These are phyloP conservation scores for Odobenus rosmarus DNA, from an alignment of 2,113 vertebrate genomes.

Conservation along the genomic window DNA sequence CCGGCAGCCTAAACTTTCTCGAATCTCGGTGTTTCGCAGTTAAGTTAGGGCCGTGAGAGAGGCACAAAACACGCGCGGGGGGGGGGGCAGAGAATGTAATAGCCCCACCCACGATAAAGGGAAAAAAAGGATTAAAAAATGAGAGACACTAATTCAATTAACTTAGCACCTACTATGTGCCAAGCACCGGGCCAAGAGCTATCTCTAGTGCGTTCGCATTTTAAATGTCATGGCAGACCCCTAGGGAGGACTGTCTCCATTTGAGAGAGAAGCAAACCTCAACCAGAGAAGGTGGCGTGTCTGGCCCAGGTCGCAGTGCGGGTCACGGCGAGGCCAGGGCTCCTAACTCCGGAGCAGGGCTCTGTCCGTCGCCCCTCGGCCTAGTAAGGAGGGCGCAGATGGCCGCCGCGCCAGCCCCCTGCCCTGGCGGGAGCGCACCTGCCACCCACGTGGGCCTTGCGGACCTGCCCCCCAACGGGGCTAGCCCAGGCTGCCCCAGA, in stretches of 20 bases:
- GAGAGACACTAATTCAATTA: background rate
- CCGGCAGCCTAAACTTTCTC: conserved; percentile 72
- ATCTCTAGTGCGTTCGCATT: background rate
- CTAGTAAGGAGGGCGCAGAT: background rate
- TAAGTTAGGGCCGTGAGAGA: conserved; percentile 37
- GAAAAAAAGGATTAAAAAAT: background rate
- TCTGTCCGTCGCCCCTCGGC: background rate
- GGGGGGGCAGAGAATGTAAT: background rate
- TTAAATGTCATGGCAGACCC: background rate
- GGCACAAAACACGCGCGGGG: background rate
- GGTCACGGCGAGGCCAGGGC: background rate
- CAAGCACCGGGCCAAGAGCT: background rate
- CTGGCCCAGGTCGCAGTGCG: background rate
- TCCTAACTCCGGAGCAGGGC: background rate
- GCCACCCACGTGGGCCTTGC: conserved; percentile 39
- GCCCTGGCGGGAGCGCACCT: background rate
- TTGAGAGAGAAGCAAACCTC: background rate
- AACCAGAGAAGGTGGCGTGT: background rate
- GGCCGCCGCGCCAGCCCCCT: background rate
- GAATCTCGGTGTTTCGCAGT: background rate
- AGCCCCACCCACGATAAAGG: background rate
- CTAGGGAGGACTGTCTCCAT: background rate
- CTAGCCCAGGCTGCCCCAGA: background rate
- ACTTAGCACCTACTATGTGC: conserved; percentile 49
- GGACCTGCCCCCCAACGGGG: background rate